Evolutionary conservation across 2,888 invertebrate species (phyloP), one percentile per base, ranked within the genome.

Genomic region (Macrosoma leucophasiata): DNA sequence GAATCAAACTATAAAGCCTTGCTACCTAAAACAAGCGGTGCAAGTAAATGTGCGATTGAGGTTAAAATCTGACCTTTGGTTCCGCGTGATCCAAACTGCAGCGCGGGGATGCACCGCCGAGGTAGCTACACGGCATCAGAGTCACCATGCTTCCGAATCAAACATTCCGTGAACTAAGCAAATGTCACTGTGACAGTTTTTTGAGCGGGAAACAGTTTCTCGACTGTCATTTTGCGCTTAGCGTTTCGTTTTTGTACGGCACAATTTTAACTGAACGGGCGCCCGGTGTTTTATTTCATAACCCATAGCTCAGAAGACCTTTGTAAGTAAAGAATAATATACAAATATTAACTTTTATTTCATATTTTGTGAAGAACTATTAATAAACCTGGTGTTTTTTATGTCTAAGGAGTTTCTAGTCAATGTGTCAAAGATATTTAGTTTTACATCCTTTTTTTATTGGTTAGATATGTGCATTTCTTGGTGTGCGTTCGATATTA

Each of bases 121-220:
- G 77, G 78, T 86, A 88, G 74, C 86, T 87, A 76, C 88, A 88
- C 74, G 88, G 88, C 88, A 88, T 88, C 81, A 88, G 84, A 60
- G 88, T 88, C 85, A 88, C 88, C 88, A 88, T 88, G 65, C 65
- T 76, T 65, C 56, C 58, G 58, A 54, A 58, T 46, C 55, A 58
- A 38, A 48, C 61, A 59, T 60, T 51, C 50, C 52, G 55, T 50
- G 59, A 64, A 59, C 68, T 62, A 62, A 49, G 48, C 49, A 43
- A 68, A 64, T 60, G 64, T 73, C 81, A 75, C 78, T 70, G 55
- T 69, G 67, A 74, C 74, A 78, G 78, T 68, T 65, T 53, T 73
- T 71, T 67, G 62, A 58, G 67, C 62, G 66, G 58, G 52, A 62
- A 60, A 67, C 48, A 66, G 66, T 71, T 66, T 69, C 57, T 63